Evolutionary conservation across 2,888 invertebrate genomes (phyloP).

Genomic region (Perithous albicinctus): DNA sequence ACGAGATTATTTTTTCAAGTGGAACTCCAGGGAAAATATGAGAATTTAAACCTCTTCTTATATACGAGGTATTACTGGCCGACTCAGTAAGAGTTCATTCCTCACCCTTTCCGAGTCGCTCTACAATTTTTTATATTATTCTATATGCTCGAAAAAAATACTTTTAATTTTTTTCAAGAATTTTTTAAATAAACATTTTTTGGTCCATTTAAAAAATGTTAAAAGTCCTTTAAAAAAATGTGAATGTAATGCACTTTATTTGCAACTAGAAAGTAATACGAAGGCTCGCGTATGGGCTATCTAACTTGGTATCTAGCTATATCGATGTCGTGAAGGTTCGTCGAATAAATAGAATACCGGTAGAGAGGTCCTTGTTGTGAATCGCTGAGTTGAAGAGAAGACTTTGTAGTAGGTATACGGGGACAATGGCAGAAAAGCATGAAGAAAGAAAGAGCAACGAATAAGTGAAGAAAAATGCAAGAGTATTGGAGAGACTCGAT

Average conservation of each 20-base stretch:
- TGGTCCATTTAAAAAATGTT: too few species aligned
- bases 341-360: constrained; percentile 41
- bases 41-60: too few species aligned
- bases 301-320: constrained; percentile 47
- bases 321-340: constrained; percentile 44
- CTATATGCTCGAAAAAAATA: too few species aligned
- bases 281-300: constrained; percentile 13
- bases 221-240: background rate
- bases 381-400: constrained; percentile 23
- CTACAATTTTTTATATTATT: too few species aligned
- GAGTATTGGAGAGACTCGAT: constrained; percentile 43
- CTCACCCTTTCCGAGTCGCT: too few species aligned
- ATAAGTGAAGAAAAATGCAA: constrained; percentile 26
- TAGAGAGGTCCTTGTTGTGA: constrained; percentile 1
- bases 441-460: background rate
- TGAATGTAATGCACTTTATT: background rate
- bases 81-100: too few species aligned
- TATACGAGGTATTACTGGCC: too few species aligned
- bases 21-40: too few species aligned
- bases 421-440: background rate
- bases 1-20: background rate
- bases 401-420: background rate
- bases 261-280: constrained; percentile 11
- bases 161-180: background rate
- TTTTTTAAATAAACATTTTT: background rate